Conservation (phyloP, 2,113 vertebrate species). For the Corythornis vintsioides region DNA sequence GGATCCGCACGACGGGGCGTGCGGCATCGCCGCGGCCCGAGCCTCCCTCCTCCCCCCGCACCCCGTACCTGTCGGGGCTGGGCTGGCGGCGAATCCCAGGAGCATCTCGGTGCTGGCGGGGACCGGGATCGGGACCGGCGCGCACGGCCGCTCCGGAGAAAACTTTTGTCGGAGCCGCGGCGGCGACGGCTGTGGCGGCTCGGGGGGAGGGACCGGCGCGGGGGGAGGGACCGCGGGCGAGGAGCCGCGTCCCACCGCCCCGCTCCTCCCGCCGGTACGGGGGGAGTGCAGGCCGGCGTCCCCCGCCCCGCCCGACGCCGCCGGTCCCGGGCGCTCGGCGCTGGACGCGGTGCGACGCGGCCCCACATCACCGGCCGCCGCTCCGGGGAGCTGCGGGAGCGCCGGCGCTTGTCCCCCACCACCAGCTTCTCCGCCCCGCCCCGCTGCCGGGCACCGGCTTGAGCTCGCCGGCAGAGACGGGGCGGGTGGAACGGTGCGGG, state of each 20-base stretch:
- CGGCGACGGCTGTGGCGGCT: background rate
- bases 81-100: background rate
- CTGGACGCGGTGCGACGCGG: background rate
- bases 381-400: background rate
- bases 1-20: background rate
- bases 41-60: background rate
- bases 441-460: background rate
- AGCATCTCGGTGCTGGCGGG: constrained; percentile 25
- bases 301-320: background rate
- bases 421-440: background rate
- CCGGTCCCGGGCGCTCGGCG: too few relatives aligned
- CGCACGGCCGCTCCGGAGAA: background rate
- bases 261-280: background rate
- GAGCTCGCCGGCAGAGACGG: background rate
- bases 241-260: background rate
- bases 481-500: background rate
- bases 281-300: background rate
- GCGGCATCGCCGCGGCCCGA: background rate
- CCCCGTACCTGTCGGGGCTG: constrained; percentile 9
- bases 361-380: background rate
- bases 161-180: constrained; percentile 56
- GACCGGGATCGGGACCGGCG: background rate
- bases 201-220: background rate
- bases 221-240: background rate
- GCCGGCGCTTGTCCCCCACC: background rate